Conservation (phyloP, 2,888 invertebrate species). For the Leptopilina drosophilae region DNA sequence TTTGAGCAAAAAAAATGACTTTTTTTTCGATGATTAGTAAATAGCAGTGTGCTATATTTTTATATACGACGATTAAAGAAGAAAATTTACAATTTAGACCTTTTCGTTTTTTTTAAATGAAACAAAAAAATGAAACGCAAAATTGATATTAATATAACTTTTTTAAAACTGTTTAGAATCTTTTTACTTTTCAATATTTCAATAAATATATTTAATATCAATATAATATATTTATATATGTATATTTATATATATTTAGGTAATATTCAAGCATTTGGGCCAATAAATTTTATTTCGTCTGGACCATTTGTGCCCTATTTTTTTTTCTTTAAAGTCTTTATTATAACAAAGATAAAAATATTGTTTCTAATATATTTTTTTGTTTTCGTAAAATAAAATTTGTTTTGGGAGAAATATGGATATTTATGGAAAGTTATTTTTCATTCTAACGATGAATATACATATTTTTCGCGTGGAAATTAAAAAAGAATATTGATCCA, state of each 20-base stretch:
- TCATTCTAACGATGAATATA: too few species aligned
- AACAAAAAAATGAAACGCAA: not conserved
- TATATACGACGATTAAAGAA: not conserved
- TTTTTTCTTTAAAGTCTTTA: not conserved
- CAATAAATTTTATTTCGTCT: not conserved
- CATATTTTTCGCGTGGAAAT: too few species aligned
- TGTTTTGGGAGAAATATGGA: not conserved
- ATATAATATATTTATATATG: conserved; percentile 50
- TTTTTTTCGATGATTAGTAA: conserved; percentile 39
- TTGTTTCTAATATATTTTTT: not conserved
- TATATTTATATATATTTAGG: conserved; percentile 54
- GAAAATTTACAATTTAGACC: not conserved
- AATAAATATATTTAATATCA: conserved; percentile 33
- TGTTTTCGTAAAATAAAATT: too few species aligned
- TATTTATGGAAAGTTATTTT: too few species aligned
- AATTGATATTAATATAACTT: not conserved
- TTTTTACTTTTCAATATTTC: conserved; percentile 26
- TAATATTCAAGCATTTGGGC: conserved; percentile 41
- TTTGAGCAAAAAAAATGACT: conserved; percentile 60
- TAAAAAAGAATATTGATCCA: too few species aligned
- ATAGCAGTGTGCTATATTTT: not conserved
- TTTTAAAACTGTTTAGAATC: conserved; percentile 13
- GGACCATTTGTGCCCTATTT: conserved; percentile 8
- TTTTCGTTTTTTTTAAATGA: not conserved
- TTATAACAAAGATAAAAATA: not conserved